phyloP scores from a whole-genome alignment of 2,113 vertebrate species.

The Emydura subglobosa region DNA sequence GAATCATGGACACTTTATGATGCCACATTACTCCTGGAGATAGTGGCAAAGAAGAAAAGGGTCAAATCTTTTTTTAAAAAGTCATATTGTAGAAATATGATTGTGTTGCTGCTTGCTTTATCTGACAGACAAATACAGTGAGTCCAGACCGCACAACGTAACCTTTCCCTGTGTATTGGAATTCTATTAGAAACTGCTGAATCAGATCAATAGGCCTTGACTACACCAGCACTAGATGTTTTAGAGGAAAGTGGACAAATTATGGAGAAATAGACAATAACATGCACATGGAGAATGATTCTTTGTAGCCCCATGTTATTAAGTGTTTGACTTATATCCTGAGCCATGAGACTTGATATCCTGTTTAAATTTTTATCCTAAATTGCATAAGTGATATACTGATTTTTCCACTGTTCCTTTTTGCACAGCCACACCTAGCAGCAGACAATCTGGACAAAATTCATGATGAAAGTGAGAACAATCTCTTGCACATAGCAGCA shows the following conservation, averaged over 20 bases:
- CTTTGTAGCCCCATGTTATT: background rate
- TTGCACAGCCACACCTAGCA: slow-evolving; percentile 91
- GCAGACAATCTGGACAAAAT: slow-evolving; percentile 96
- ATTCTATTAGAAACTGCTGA: background rate
- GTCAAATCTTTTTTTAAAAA: background rate
- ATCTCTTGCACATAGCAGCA: slow-evolving; percentile 93
- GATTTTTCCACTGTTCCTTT: background rate
- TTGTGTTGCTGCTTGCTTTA: background rate
- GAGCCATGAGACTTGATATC: background rate
- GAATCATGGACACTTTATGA: background rate
- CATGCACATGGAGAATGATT: background rate
- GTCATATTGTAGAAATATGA: background rate
- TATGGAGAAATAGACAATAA: background rate
- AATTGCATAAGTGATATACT: background rate
- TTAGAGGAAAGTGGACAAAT: background rate
- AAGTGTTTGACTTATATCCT: background rate
- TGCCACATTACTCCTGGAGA: background rate
- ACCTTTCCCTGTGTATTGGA: background rate
- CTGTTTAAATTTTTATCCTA: background rate
- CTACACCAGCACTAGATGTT: background rate
- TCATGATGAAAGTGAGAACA: slow-evolving; percentile 92
- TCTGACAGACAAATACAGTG: background rate
- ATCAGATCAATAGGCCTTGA: background rate
- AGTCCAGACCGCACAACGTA: background rate
- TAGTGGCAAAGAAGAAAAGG: background rate